A percentile compares a stretch with the other conserved stretches of the same genome.
Conservation (phyloP, 1,140 invertebrate genomes). For the Periplaneta americana region DNA sequence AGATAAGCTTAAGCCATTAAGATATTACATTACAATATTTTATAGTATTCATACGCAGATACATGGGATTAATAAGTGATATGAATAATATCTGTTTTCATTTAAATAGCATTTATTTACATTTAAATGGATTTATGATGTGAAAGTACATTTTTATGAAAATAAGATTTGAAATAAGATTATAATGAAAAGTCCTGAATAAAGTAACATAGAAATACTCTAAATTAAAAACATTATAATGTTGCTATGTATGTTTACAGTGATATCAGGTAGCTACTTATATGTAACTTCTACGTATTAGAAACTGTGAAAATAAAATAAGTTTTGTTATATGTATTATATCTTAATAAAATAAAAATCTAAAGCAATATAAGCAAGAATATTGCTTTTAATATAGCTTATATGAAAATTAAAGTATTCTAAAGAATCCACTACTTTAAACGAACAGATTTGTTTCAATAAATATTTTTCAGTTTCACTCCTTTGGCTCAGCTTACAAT, state of each 20-base stretch:
- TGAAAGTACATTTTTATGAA: neutral
- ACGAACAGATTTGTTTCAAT: too few species aligned
- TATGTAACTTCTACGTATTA: too few species aligned
- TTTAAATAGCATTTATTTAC: too few species aligned
- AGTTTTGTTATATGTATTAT: neutral
- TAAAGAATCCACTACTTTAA: neutral
- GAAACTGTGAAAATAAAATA: too few species aligned
- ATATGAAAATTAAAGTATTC: neutral
- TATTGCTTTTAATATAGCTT: neutral
- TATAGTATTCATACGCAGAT: neutral
- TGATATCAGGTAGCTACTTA: too few species aligned
- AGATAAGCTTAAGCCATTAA: too few species aligned
- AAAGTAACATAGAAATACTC: neutral
- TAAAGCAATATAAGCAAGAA: neutral
- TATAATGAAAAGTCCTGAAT: neutral
- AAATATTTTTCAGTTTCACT: neutral
- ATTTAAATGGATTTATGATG: neutral
- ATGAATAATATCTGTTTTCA: too few species aligned
- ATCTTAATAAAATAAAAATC: neutral
- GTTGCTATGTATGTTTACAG: neutral
- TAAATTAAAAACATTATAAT: neutral
- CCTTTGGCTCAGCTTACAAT: neutral
- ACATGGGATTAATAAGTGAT: neutral
- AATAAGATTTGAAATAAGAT: neutral
- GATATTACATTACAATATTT: too few species aligned